Evolutionary conservation across 1,140 invertebrate genomes (phyloP).

Genomic region (Cydia fagiglandana): DNA sequence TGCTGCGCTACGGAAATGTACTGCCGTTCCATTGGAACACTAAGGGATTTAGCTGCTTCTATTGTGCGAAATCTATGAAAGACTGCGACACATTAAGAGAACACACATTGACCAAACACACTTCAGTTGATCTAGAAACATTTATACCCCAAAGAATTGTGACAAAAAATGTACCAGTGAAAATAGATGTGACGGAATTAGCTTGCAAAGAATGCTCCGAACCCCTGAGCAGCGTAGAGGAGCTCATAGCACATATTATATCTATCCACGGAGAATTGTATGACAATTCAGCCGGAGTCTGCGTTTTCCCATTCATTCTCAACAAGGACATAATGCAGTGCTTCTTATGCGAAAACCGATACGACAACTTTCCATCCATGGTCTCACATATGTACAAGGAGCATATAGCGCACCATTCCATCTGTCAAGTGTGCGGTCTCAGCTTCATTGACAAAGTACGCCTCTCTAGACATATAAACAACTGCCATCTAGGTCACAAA

Average conservation of each 20-base stretch:
- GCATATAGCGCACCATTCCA: conserved; percentile 46
- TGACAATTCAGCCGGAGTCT: conserved; percentile 41
- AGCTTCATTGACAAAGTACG: conserved; percentile 50
- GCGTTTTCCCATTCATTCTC: conserved; percentile 53
- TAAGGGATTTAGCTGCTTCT: conserved; percentile 56
- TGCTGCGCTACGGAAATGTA: conserved; percentile 54
- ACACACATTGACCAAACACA: conserved; percentile 48
- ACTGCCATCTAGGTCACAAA: conserved; percentile 43
- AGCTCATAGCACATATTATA: conserved; percentile 48
- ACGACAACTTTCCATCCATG: conserved; percentile 52
- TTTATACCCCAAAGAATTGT: conserved; percentile 53
- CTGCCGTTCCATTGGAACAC: conserved; percentile 58
- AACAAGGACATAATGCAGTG: conserved; percentile 46
- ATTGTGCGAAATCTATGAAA: conserved; percentile 52
- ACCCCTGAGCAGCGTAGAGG: conserved; percentile 40
- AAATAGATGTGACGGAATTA: conserved; percentile 50
- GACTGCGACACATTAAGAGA: conserved; percentile 49
- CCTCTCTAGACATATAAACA: conserved; percentile 53
- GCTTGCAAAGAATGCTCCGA: conserved; percentile 47
- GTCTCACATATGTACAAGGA: conserved; percentile 57
- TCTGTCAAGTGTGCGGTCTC: conserved; percentile 59
- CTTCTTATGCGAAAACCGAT: conserved; percentile 43
- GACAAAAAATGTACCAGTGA: conserved; percentile 58
- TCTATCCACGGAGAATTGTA: conserved; percentile 47
- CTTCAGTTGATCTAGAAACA: conserved; percentile 40